phyloP scores from a whole-genome alignment of 2,113 vertebrate species.

The Notarius quadriscutis region DNA sequence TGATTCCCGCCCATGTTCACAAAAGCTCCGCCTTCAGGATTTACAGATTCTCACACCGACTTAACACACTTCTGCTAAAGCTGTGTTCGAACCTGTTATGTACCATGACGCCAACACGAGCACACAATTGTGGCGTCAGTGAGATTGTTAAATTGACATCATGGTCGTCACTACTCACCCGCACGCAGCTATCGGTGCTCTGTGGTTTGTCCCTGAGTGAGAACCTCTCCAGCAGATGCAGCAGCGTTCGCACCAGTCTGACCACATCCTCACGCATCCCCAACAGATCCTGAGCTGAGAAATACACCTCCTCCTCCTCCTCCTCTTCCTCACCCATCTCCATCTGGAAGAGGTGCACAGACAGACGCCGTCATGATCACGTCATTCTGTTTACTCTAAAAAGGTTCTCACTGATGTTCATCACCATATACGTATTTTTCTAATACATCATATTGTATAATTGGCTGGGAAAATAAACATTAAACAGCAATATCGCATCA shows the following conservation, averaged over 20 bases:
- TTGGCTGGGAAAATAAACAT: no score
- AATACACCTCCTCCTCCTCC: conserved; percentile 66
- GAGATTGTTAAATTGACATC: not conserved
- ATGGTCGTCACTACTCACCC: conserved; percentile 65
- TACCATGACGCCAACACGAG: not conserved
- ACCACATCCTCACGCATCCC: conserved; percentile 77
- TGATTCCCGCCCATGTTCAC: no score
- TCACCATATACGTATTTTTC: no score
- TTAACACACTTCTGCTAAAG: no score
- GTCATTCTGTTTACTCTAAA: not conserved
- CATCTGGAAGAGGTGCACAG: conserved; percentile 53
- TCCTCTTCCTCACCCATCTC: conserved; percentile 74
- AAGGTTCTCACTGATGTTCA: not conserved
- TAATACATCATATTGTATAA: no score
- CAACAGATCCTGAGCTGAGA: conserved; percentile 77
- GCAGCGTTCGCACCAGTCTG: conserved; percentile 78
- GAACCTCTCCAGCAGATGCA: conserved; percentile 81
- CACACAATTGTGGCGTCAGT: not conserved
- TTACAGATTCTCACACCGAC: no score
- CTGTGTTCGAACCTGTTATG: no score
- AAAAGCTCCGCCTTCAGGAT: not conserved
- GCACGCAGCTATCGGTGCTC: conserved; percentile 75
- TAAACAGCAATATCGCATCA: not conserved
- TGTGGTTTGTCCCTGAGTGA: conserved; percentile 81
- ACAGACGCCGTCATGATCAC: not conserved